Conservation (phyloP, 2,113 vertebrate genomes). For the Mesitornis unicolor region DNA sequence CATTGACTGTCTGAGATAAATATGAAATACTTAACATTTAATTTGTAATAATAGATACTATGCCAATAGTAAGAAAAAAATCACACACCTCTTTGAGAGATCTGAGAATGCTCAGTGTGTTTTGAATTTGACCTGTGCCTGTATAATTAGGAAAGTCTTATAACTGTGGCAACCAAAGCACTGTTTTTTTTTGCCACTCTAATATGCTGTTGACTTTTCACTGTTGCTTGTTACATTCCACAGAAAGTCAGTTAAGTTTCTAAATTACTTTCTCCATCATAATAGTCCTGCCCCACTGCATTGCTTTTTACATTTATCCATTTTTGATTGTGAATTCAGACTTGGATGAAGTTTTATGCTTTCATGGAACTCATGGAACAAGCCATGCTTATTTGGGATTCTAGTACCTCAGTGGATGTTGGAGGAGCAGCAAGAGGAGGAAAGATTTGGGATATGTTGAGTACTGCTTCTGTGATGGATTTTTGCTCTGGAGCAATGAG, state of each 20-base stretch:
- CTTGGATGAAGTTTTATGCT: neutral
- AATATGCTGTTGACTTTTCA: neutral
- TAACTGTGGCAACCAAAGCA: neutral
- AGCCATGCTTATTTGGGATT: neutral
- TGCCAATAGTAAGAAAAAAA: neutral
- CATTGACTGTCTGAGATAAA: slow-evolving; percentile 25
- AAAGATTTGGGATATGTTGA: neutral
- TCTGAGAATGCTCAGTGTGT: neutral
- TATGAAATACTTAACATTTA: slow-evolving; percentile 26
- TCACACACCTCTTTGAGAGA: neutral
- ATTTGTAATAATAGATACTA: neutral
- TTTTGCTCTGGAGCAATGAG: neutral
- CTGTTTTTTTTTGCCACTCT: neutral
- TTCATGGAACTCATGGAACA: neutral
- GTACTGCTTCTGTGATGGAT: neutral
- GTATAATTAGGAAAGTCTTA: neutral
- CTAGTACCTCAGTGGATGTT: neutral
- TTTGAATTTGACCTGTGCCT: neutral
- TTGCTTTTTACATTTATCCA: neutral
- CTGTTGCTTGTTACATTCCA: neutral
- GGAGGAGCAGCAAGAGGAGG: neutral
- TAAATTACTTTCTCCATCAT: neutral
- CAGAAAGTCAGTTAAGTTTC: neutral
- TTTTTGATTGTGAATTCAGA: neutral
- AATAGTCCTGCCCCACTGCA: neutral